These are phyloP conservation scores for Microcebus tavaratra DNA, from an alignment of 2,113 vertebrate genomes.

Conservation along the genomic window DNA sequence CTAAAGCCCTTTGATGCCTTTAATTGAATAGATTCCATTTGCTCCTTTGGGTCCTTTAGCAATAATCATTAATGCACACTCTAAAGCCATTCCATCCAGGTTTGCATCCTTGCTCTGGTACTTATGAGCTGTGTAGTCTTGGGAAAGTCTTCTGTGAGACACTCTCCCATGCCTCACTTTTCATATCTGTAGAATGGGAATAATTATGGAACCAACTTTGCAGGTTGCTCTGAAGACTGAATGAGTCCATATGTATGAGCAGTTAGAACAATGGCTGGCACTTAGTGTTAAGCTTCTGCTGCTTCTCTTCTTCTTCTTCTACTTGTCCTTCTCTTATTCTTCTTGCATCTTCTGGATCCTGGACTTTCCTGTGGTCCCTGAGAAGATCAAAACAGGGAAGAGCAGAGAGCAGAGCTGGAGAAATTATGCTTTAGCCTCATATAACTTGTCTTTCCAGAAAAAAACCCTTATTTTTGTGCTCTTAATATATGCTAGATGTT, in stretches of 20 bases:
- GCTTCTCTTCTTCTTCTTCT: neutral
- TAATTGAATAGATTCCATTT: neutral
- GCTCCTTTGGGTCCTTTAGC: neutral
- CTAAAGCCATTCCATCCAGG: neutral
- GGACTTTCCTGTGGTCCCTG: neutral
- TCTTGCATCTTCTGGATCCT: neutral
- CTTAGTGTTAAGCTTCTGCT: neutral
- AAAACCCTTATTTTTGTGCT: neutral
- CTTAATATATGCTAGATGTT: neutral
- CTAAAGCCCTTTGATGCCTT: neutral
- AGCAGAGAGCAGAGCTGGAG: neutral
- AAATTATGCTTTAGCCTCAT: neutral
- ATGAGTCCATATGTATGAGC: neutral
- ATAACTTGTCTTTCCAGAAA: neutral
- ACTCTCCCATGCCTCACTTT: neutral
- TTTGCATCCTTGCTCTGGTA: neutral
- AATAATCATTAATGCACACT: neutral
- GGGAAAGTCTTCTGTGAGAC: neutral
- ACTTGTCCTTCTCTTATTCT: neutral
- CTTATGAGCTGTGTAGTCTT: neutral
- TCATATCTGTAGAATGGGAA: neutral
- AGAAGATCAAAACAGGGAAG: conserved; percentile 9
- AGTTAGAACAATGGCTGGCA: neutral
- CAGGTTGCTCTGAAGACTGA: neutral
- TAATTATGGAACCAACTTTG: neutral